Percentiles rank a stretch among this genome's conserved stretches.
Conservation (phyloP, 2,113 vertebrate species). For the Pristiophorus japonicus region DNA sequence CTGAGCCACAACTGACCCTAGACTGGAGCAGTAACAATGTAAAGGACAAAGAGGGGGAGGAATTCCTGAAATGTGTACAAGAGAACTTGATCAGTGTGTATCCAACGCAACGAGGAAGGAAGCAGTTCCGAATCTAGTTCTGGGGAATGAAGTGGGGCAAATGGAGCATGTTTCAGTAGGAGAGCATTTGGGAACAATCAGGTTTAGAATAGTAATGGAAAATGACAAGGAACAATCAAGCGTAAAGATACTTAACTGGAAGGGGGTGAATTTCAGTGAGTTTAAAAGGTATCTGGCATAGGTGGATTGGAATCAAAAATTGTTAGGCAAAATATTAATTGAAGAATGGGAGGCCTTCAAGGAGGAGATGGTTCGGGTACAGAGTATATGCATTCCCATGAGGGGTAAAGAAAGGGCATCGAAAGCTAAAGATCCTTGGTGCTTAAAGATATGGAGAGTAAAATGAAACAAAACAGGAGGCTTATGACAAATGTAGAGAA, state of each 20-base stretch:
- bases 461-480: neutral
- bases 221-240: neutral
- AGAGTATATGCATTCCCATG: neutral
- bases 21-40: neutral
- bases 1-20: too few relatives aligned
- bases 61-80: neutral
- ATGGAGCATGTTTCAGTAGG: too few relatives aligned
- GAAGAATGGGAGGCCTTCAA: too few relatives aligned
- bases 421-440: too few relatives aligned
- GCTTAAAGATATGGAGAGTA: neutral
- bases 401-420: neutral
- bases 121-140: neutral
- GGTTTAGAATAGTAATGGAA: neutral
- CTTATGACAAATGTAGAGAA: neutral
- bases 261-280: neutral
- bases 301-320: neutral
- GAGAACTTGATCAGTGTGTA: neutral
- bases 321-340: neutral
- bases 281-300: neutral
- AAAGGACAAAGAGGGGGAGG: neutral
- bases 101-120: neutral
- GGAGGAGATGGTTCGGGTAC: neutral
- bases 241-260: neutral
- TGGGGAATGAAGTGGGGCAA: neutral
- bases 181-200: neutral